A percentile compares a stretch with the other conserved stretches of the same genome.
phyloP scores from a whole-genome alignment of 2,113 vertebrate species.

The Amphiprion percula region DNA sequence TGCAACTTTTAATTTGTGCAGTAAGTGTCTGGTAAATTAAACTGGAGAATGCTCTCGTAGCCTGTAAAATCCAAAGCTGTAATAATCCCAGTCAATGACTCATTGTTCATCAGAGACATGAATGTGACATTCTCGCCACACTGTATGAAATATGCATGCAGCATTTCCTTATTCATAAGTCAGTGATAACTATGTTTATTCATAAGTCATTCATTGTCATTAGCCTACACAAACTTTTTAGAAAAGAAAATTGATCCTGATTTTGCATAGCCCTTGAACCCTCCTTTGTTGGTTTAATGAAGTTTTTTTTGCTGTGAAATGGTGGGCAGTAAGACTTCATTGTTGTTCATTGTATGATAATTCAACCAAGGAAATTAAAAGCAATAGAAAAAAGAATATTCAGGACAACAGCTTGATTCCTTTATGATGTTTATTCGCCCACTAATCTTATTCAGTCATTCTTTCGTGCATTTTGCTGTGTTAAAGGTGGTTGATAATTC shows the following conservation, averaged over 20 bases:
- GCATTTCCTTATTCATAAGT: constrained; percentile 26
- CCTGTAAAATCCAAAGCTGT: constrained; percentile 21
- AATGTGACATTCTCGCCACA: constrained; percentile 20
- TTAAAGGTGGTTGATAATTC: background rate
- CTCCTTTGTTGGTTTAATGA: constrained; percentile 1
- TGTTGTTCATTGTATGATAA: background rate
- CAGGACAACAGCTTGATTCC: background rate
- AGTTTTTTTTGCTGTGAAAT: background rate
- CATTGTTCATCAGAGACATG: constrained; percentile 41
- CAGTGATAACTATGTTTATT: constrained; percentile 47
- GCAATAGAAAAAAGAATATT: background rate
- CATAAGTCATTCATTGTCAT: constrained; percentile 26
- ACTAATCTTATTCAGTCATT: background rate
- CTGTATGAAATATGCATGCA: constrained; percentile 30
- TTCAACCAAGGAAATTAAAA: constrained; percentile 10
- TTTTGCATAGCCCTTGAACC: background rate
- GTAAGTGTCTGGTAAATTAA: constrained; percentile 43
- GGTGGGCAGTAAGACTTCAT: background rate
- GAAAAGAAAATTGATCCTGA: background rate
- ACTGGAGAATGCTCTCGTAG: constrained; percentile 33
- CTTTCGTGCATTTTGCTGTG: background rate
- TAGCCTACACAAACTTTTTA: constrained; percentile 13
- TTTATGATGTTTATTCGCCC: background rate
- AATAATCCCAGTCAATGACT: constrained; percentile 34
- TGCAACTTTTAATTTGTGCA: constrained; percentile 34